phyloP scores from a whole-genome alignment of 2,888 invertebrate species.

The Zootermopsis nevadensis region DNA sequence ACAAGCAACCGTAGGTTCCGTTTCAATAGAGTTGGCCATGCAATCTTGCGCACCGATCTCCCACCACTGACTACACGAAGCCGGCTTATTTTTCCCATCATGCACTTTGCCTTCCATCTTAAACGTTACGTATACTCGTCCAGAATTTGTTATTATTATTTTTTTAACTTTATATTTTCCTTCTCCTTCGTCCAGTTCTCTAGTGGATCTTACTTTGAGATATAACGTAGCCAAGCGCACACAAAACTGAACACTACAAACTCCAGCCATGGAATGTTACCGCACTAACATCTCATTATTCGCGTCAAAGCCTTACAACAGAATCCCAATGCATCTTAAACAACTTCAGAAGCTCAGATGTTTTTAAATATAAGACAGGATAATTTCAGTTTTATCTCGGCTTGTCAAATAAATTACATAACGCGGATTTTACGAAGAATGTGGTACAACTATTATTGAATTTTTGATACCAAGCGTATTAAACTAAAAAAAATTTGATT shows the following conservation, averaged over 20 bases:
- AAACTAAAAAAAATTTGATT: no score
- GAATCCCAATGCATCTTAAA: no score
- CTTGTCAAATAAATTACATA: no score
- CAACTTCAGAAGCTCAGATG: no score
- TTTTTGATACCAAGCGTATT: no score
- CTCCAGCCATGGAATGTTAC: no score
- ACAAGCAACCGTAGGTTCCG: neutral
- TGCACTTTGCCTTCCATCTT: neutral
- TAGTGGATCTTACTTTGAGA: neutral
- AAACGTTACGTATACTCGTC: neutral
- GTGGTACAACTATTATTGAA: no score
- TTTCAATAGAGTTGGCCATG: neutral
- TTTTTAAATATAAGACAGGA: no score
- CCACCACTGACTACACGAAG: neutral
- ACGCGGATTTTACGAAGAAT: no score
- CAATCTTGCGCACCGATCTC: neutral
- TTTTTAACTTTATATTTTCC: neutral
- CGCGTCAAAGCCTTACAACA: no score
- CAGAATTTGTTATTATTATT: constrained; percentile 17
- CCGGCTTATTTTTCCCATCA: neutral
- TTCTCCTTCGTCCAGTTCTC: neutral
- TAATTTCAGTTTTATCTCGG: no score
- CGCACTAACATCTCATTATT: no score
- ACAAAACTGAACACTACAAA: neutral
- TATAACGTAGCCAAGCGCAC: neutral